Percentiles rank a stretch among this genome's conserved stretches.
These are phyloP conservation scores for Busarellus nigricollis DNA, from an alignment of 2,797 vertebrate genomes.

Conservation along the genomic window DNA sequence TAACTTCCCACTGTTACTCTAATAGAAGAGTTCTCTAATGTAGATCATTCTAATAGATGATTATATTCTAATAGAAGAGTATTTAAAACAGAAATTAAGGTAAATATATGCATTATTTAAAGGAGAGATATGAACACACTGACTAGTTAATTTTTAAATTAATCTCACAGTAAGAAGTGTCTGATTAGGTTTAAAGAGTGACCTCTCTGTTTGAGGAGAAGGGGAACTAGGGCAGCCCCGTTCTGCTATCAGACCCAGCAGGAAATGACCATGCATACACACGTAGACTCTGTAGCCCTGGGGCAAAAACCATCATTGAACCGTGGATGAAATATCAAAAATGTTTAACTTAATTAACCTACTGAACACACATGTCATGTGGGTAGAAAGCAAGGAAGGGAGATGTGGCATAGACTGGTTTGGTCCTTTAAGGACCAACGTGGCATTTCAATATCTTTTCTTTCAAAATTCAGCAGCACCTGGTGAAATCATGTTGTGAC, in stretches of 20 bases:
- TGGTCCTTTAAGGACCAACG: neutral
- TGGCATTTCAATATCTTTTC: neutral
- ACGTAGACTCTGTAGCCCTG: rapidly evolving
- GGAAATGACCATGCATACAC: neutral
- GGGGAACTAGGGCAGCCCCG: neutral
- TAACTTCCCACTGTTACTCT: neutral
- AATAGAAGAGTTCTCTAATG: neutral
- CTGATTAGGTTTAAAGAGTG: neutral
- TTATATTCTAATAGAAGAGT: neutral
- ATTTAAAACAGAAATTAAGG: neutral
- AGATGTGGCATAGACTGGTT: neutral
- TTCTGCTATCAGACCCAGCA: neutral
- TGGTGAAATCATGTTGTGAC: neutral
- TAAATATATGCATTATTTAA: neutral
- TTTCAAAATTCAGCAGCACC: neutral
- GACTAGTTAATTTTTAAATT: neutral
- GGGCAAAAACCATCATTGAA: neutral
- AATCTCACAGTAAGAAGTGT: neutral
- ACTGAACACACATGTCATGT: neutral
- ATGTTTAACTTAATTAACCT: neutral
- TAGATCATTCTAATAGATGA: neutral
- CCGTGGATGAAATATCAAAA: neutral
- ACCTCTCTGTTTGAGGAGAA: neutral
- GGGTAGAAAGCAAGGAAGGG: neutral
- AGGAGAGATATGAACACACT: neutral